Evolutionary conservation across 2,888 invertebrate genomes (phyloP), one percentile per base, ranked within the genome.

Genomic region (Mythimna loreyi): DNA sequence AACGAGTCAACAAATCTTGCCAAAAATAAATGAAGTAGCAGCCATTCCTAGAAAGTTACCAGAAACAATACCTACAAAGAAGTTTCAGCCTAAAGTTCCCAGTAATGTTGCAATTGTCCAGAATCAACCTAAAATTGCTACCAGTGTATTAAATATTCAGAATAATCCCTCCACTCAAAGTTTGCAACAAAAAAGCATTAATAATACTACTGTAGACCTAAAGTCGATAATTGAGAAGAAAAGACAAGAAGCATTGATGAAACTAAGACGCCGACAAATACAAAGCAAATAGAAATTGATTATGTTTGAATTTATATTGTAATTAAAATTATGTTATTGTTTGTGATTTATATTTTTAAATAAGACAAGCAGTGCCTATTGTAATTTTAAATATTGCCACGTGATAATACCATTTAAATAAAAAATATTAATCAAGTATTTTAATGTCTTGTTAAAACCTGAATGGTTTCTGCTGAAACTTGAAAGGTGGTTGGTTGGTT

Each of bases 211-310:
- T 50, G 40, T 70, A 55, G 90, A 94, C 79, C 73, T 95, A 43
- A 94, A 92, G 83, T 84, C 81, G 62, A 80, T 95, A 47, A 95
- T 96, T 75, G 96, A 96, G 81, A 94, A 92, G 84, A 96, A 96
- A 86, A 90, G 96, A 79, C 94, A 94, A 81, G 95, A 96, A 85
- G 96, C 96, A 4, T 80, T 96, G 58, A 90, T 94, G 91, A 96
- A 93, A 84, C 87, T 96, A 77, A 90, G 93, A 83, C 89, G 91
- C 19, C 87, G 92, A 57, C 93, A 92, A 78, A 88, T 90, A 58
- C 90, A 90, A 70, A 87, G 86, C 75, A 89, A 83, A 81, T 73
- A 66, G n/a, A n/a, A n/a, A 77, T 70, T 59, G 62, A 62, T 61
- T 56, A 74, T 47, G 57, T 75, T 71, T 70, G 59, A 64, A 73